Evolutionary conservation across 2,113 vertebrate genomes (phyloP), one percentile per base, ranked within the genome.

Genomic region (Erinaceus europaeus): DNA sequence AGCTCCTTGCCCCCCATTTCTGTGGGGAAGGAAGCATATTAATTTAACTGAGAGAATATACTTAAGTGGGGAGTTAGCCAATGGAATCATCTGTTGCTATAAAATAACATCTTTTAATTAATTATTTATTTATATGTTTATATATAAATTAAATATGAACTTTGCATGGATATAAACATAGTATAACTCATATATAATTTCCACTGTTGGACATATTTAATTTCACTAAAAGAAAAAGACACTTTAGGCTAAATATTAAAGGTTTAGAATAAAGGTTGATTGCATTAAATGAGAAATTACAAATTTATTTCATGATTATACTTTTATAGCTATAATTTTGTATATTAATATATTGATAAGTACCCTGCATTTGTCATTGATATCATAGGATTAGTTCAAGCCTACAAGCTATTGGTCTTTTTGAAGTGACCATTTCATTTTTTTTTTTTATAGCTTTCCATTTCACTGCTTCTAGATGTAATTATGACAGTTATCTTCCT

Each of bases 371-470:
- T 86, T 82, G 80, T 34, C 6, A 88, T 85, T 77, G 57, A 69
- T 83, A 1, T 86, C 27, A 74, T 21, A 40, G 15, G 59, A 34
- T 80, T 9, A 32, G 1, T 67, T 72, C 23, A 84, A 76, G 88
- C 38, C 5, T 64, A 11, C 27, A 76, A 18, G 4, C 15, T 75
- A 36, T 86, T 72, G 84, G n/a, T 92, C 44, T 87, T 90, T 10
- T 34, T 76, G 12, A 10, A 57, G 79, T 72, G n/a, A 17, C 17
- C 29, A 61, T 67, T n/a, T n/a, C 50, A 52, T 52, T 83, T 92
- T 67, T 68, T 74, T 75, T 20, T 77, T 89, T 92, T 67, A 53
- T 61, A 68, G n/a, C 53, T 92, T 90, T 81, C 29, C n/a, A 32
- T 67, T 57, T 1, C 1, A 5, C 68, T 64, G 18, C 3, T 80